Evolutionary conservation across 2,888 invertebrate genomes (phyloP), one percentile per base, ranked within the genome.

Genomic region (Clusia tigrina): DNA sequence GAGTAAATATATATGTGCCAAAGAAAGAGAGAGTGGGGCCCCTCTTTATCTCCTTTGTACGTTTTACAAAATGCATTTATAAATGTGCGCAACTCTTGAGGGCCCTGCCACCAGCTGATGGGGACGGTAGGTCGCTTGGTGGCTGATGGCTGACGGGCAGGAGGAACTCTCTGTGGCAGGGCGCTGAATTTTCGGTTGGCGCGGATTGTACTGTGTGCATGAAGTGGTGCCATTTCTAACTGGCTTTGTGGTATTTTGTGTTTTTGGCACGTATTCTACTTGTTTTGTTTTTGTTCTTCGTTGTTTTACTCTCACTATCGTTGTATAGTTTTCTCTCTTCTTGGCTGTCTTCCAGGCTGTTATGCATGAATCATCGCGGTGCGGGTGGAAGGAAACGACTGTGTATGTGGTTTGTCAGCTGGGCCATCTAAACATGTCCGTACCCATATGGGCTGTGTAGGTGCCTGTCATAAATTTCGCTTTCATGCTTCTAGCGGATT

Each of bases 361-460:
- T 51, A 48, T 53, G 58, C 54, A 56, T 74, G 74, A 74, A 65
- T 74, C 74, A 74, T 69, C 69, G 55, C 22, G 5, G 20, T 20
- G 18, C 38, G 6, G 23, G n/a, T 12, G 32, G 6, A 32, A 12
- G 32, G 32, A 32, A 32, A 32, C 32, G 12, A 9, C 32, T 32
- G 32, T 9, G 32, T 9, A 32, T 32, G 32, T 32, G 32, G 32
- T 32, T 5, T 12, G 32, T n/a, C n/a, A n/a, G n/a, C n/a, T n/a
- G n/a, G n/a, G n/a, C n/a, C n/a, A 32, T 32, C 6, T 12, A 12
- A 12, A 32, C 6, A 32, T 32, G 32, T 32, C 12, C 32, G 5
- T 32, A 5, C 12, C 6, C 6, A 9, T 5, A 32, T 32, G 6
- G 32, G 12, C 32, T 32, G 32, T 32, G 32, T 5, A 32, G 32